These are phyloP conservation scores for Equus przewalskii DNA, from an alignment of 2,113 vertebrate genomes.

Conservation along the genomic window DNA sequence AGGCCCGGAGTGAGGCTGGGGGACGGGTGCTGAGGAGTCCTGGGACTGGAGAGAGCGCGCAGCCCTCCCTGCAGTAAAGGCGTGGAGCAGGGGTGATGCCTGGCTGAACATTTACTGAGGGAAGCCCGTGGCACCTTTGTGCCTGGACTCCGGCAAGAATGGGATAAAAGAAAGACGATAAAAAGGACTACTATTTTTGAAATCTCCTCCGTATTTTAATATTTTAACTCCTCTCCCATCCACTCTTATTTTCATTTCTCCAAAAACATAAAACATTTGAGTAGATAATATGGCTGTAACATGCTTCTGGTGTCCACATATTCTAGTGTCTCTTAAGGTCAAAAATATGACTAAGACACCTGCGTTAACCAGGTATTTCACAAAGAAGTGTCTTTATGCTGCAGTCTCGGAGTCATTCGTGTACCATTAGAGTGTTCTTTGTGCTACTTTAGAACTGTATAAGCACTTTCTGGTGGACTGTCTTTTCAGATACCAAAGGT, in stretches of 20 bases:
- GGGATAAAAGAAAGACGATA: slow-evolving; percentile 63
- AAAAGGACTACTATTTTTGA: slow-evolving; percentile 71
- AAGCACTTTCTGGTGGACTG: background rate
- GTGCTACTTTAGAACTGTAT: background rate
- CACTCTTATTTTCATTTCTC: slow-evolving; percentile 29
- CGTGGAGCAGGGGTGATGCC: background rate
- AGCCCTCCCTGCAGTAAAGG: background rate
- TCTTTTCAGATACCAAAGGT: background rate
- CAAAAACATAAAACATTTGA: background rate
- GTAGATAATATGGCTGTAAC: background rate
- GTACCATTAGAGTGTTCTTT: background rate
- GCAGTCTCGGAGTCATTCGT: background rate
- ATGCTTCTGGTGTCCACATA: background rate
- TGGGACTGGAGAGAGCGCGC: background rate
- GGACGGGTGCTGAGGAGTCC: background rate
- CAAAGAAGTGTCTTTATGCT: background rate
- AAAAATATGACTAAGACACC: background rate
- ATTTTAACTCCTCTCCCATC: slow-evolving; percentile 47
- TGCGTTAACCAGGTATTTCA: background rate
- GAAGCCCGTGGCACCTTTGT: slow-evolving; percentile 68
- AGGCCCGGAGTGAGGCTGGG: background rate
- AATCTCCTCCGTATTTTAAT: slow-evolving; percentile 64
- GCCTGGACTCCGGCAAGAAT: slow-evolving; percentile 43
- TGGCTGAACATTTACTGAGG: background rate
- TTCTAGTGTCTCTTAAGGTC: slow-evolving; percentile 6